phyloP scores from a whole-genome alignment of 2,113 vertebrate genomes.

The Ictalurus furcatus region DNA sequence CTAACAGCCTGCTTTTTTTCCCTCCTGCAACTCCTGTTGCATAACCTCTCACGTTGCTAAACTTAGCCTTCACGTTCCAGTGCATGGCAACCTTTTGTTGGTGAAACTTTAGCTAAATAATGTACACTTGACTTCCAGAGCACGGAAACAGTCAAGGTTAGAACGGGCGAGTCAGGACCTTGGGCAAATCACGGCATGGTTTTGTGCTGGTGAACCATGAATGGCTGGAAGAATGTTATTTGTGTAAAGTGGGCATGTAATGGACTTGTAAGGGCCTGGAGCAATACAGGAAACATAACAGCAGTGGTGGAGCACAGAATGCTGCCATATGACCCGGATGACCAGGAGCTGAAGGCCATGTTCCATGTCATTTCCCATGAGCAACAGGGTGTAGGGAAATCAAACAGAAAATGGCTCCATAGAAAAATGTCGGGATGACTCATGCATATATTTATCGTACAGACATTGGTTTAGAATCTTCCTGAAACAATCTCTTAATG shows the following conservation, averaged over 20 bases:
- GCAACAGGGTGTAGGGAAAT: constrained; percentile 3
- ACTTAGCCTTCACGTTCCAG: constrained; percentile 42
- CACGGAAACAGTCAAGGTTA: constrained; percentile 61
- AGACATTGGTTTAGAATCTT: background rate
- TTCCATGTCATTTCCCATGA: constrained; percentile 2
- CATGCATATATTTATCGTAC: background rate
- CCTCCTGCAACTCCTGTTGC: background rate
- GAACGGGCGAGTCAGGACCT: constrained; percentile 56
- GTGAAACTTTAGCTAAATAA: constrained; percentile 67
- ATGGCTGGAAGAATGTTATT: constrained; percentile 68
- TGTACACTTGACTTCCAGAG: constrained; percentile 36
- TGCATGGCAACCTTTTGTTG: constrained; percentile 47
- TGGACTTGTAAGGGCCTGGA: constrained; percentile 67
- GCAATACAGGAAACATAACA: constrained; percentile 61
- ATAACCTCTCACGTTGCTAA: constrained; percentile 24
- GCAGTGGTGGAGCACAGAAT: constrained; percentile 49
- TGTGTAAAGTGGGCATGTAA: constrained; percentile 74
- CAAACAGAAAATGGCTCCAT: constrained; percentile 4
- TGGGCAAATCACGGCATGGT: constrained; percentile 54
- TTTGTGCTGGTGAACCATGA: constrained; percentile 63
- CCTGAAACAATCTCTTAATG: background rate
- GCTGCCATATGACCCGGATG: constrained; percentile 49
- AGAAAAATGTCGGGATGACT: background rate
- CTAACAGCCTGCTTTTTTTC: background rate
- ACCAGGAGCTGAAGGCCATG: constrained; percentile 39